phyloP scores from a whole-genome alignment of 2,888 invertebrate species.

The Drosophila neotestacea region DNA sequence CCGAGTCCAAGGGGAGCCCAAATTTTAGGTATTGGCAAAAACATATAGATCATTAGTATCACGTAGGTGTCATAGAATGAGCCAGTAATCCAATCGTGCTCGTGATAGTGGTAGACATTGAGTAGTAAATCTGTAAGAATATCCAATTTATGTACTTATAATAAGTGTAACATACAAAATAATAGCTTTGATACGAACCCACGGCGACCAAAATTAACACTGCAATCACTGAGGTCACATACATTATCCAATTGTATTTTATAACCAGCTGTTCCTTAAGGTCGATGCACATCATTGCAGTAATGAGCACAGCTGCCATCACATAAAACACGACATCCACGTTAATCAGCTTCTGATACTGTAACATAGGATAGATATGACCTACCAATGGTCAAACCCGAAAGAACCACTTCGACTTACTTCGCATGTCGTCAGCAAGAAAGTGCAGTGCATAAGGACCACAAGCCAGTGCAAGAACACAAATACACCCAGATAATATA shows the following conservation, averaged over 20 bases:
- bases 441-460: neutral
- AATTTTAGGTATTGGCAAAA: slow-evolving; percentile 53
- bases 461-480: slow-evolving; percentile 31
- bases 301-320: neutral
- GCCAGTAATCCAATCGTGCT: slow-evolving; percentile 24
- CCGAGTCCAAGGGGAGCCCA: slow-evolving; percentile 36
- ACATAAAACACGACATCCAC: slow-evolving; percentile 30
- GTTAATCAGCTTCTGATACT: slow-evolving; percentile 3
- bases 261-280: slow-evolving; percentile 14
- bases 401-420: slow-evolving; percentile 43
- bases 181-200: slow-evolving; percentile 31
- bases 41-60: slow-evolving; percentile 52
- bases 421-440: slow-evolving; percentile 34
- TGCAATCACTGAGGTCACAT: slow-evolving; percentile 41
- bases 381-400: neutral
- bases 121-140: slow-evolving; percentile 9
- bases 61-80: slow-evolving; percentile 54
- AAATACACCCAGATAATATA: slow-evolving; percentile 38
- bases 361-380: neutral
- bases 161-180: neutral
- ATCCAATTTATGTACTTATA: neutral
- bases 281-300: slow-evolving; percentile 33
- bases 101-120: slow-evolving; percentile 29
- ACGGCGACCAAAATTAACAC: slow-evolving; percentile 21
- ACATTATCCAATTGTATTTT: slow-evolving; percentile 28